phyloP scores from a whole-genome alignment of 1,140 invertebrate genomes.

The Platorchestia sp. region DNA sequence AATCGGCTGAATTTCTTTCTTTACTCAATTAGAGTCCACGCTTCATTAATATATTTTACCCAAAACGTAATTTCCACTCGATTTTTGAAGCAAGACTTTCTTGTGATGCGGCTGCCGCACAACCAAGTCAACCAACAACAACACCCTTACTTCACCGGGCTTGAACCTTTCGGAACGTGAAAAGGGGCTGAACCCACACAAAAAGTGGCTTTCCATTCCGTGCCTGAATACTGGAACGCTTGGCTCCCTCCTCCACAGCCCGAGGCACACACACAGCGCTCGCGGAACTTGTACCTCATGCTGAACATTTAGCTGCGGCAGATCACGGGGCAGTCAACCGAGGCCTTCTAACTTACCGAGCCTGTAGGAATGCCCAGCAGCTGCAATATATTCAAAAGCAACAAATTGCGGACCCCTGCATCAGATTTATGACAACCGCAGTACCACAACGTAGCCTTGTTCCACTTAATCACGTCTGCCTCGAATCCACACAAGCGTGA shows the following conservation, averaged over 20 bases:
- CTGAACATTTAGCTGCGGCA: neutral
- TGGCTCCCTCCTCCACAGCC: neutral
- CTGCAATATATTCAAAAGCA: slow-evolving; percentile 53
- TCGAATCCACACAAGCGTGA: neutral
- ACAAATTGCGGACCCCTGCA: slow-evolving; percentile 22
- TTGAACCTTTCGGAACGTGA: neutral
- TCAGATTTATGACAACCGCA: slow-evolving; percentile 54
- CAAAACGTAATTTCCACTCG: neutral
- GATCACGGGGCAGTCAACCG: neutral
- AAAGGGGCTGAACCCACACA: neutral
- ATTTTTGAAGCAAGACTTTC: neutral
- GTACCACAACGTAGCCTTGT: slow-evolving; percentile 47
- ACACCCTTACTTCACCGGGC: neutral
- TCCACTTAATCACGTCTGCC: slow-evolving; percentile 37
- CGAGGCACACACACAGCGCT: neutral
- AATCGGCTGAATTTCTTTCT: neutral
- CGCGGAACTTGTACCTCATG: neutral
- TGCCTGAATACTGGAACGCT: neutral
- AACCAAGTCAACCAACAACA: neutral
- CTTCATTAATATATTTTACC: neutral
- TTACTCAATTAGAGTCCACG: neutral
- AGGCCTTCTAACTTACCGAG: neutral
- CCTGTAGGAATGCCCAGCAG: neutral
- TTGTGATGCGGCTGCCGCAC: neutral
- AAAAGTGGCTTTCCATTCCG: neutral